Conservation (phyloP, 2,797 vertebrate species). For the Enteromius fasciolatus region DNA sequence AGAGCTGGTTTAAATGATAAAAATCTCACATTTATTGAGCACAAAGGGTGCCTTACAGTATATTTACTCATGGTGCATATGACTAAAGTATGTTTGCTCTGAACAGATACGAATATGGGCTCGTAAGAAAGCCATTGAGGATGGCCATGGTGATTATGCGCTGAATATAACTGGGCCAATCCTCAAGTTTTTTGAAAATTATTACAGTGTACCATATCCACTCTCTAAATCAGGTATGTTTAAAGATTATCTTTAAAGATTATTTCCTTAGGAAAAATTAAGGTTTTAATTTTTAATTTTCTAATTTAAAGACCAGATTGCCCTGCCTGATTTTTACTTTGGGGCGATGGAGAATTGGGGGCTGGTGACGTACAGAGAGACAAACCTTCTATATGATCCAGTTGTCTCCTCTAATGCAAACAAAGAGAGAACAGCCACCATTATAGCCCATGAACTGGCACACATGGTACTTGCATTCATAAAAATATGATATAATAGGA, state of each 20-base stretch:
- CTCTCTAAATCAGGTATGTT: conserved; percentile 85
- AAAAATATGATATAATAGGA: neutral
- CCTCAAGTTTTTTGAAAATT: conserved; percentile 77
- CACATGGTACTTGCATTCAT: conserved; percentile 83
- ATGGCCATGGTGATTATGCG: conserved; percentile 78
- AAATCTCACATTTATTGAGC: conserved; percentile 17
- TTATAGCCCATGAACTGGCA: conserved; percentile 89
- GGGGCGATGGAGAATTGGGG: conserved; percentile 98
- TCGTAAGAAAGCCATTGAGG: conserved; percentile 72
- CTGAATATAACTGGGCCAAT: conserved; percentile 78
- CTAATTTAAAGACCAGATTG: conserved; percentile 83
- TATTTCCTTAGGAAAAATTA: neutral
- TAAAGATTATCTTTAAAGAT: neutral
- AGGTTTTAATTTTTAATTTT: neutral
- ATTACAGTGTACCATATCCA: conserved; percentile 82
- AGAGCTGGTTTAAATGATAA: neutral
- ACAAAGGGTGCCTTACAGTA: neutral
- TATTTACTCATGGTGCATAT: neutral
- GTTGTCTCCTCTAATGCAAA: conserved; percentile 81
- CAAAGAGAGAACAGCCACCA: conserved; percentile 83
- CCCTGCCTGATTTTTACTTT: conserved; percentile 87
- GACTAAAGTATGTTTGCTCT: conserved; percentile 37
- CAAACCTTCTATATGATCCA: conserved; percentile 78
- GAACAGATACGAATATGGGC: conserved; percentile 90
- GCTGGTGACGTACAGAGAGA: conserved; percentile 90